Percentiles rank a stretch among this genome's conserved stretches.
Conservation (phyloP, 2,888 invertebrate species). For the Parelbella ahira region DNA sequence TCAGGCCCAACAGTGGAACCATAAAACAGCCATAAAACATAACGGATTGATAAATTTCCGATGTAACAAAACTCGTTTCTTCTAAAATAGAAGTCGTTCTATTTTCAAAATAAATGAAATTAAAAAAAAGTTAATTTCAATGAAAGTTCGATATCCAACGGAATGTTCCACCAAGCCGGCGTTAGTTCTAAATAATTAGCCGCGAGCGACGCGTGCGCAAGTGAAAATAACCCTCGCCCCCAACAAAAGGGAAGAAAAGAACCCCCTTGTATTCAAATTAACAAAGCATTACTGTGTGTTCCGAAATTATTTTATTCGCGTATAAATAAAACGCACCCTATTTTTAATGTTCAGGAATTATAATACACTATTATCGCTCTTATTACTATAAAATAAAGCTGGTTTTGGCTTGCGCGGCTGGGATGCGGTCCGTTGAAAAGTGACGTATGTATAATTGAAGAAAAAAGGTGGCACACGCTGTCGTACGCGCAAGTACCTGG, state of each 20-base stretch:
- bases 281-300: constrained; percentile 76
- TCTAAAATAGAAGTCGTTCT: too few relatives aligned
- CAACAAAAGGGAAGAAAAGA: constrained; percentile 44
- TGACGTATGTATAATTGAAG: constrained; percentile 63
- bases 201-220: constrained; percentile 71
- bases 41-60: too few relatives aligned
- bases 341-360: too few relatives aligned
- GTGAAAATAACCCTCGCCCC: constrained; percentile 52
- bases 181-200: constrained; percentile 79
- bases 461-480: constrained; percentile 78
- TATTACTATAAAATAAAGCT: too few relatives aligned
- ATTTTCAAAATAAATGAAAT: neutral
- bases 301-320: constrained; percentile 64
- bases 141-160: constrained; percentile 20
- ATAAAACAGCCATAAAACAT: too few relatives aligned
- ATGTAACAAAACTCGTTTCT: too few relatives aligned
- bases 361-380: too few relatives aligned
- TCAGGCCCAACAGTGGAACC: too few relatives aligned
- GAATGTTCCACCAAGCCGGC: constrained; percentile 34
- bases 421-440: constrained; percentile 43
- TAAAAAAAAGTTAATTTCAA: constrained; percentile 15
- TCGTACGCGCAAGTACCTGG: constrained; percentile 59
- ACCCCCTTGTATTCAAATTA: constrained; percentile 74
- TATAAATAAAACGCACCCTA: constrained; percentile 42
- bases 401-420: constrained; percentile 18